These are phyloP conservation scores for Bradynema listronoti DNA, from an alignment of 1,140 invertebrate species.

Conservation along the genomic window DNA sequence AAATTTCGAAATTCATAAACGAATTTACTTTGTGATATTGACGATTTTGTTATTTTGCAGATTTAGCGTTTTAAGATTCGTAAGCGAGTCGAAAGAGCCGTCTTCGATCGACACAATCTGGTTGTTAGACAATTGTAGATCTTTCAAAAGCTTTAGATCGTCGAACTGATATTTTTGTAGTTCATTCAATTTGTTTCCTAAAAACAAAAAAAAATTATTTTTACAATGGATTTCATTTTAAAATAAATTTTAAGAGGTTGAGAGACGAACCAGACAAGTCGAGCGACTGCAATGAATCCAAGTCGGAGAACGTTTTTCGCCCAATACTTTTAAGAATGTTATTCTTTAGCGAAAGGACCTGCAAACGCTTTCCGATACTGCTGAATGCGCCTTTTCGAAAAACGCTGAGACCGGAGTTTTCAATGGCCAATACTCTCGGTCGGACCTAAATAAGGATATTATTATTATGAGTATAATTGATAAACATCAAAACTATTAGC, in stretches of 20 bases:
- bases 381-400: slow-evolving; percentile 38
- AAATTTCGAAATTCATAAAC: not conserved
- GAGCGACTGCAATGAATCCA: slow-evolving; percentile 17
- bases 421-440: slow-evolving; percentile 31
- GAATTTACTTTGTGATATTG: slow-evolving; percentile 46
- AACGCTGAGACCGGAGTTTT: slow-evolving; percentile 35
- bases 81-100: slow-evolving; percentile 39
- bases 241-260: too few species aligned
- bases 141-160: slow-evolving; percentile 20
- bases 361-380: slow-evolving; percentile 17
- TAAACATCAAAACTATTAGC: too few species aligned
- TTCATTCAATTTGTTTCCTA: slow-evolving; percentile 28
- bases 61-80: slow-evolving; percentile 41
- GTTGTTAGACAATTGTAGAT: slow-evolving; percentile 32
- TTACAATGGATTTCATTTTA: too few species aligned
- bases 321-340: slow-evolving; percentile 41
- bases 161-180: slow-evolving; percentile 25
- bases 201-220: too few species aligned
- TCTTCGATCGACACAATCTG: slow-evolving; percentile 43
- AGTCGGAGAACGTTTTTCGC: slow-evolving; percentile 26
- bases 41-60: slow-evolving; percentile 40
- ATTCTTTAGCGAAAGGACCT: slow-evolving; percentile 32
- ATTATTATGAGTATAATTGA: not conserved
- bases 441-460: slow-evolving; percentile 29
- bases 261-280: slow-evolving; percentile 31